Evolutionary conservation across 2,888 invertebrate species (phyloP), one percentile per base, ranked within the genome.

Genomic region (Chymomyza amoena): DNA sequence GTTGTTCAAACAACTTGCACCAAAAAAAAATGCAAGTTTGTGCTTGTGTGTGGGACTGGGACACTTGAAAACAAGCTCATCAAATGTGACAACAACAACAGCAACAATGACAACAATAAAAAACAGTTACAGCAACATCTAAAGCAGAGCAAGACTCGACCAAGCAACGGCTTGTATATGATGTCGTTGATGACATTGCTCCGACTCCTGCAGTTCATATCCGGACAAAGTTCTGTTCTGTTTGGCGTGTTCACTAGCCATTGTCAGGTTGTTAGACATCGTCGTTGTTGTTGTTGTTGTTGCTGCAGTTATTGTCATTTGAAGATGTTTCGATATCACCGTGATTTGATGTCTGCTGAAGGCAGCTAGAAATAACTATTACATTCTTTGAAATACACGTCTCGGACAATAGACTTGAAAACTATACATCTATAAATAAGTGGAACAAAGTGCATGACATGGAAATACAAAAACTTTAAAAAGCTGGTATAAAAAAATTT

Each of bases 51-150:
- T 45, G 10, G 25, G 28, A 20, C 25, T 65, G 54, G 73, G 70
- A 76, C 77, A 75, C 80, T 84, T 66, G 73, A 80, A 76, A 80
- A 84, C 84, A 79, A 84, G 82, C 84, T 83, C 84, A 84, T 81
- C 81, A 81, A 77, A 75, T 66, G 72, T 64, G 69, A 66, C 80
- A 75, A 75, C 82, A 75, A 74, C 82, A 75, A 74, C 77, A 80
- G 64, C 39, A 36, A 62, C 36, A 52, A 16, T 13, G 20, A 57
- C 57, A 18, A 65, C 39, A 45, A 45, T 45, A 45, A 45, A 45
- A 45, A 45, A 45, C 10, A 36, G 36, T 36, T 36, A 13, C 39
- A 45, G 13, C 39, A 45, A 45, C 39, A 45, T 13, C 39, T 45
- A 13, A 45, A 45, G 39, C 56, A 16, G 18, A 13, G 39, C 56